Evolutionary conservation across 2,113 vertebrate species (phyloP).

Genomic region (Phainopepla nitens): DNA sequence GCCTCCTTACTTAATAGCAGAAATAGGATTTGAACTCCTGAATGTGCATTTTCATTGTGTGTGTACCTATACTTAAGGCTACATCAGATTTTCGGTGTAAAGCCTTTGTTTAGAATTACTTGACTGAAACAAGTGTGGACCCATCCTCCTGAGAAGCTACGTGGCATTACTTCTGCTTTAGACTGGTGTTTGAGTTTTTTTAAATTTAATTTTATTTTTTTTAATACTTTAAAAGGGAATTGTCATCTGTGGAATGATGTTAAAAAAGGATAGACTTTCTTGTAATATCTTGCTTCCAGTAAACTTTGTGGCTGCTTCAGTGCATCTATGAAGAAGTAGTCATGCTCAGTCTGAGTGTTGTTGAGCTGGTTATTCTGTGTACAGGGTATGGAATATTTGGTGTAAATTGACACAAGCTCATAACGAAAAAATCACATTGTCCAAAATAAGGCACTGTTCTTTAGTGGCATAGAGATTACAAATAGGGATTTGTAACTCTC

Average conservation of each 20-base stretch:
- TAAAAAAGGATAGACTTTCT: neutral
- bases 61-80: neutral
- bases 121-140: neutral
- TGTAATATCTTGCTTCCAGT: neutral
- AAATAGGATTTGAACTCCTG: neutral
- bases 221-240: neutral
- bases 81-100: neutral
- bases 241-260: neutral
- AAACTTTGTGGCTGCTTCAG: neutral
- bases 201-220: too few relatives aligned
- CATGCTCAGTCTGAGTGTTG: accelerated
- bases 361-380: neutral
- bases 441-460: neutral
- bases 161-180: neutral
- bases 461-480: neutral
- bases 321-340: neutral
- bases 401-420: neutral
- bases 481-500: neutral
- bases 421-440: neutral
- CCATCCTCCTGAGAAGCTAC: neutral
- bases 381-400: neutral
- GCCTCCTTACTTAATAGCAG: neutral
- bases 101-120: neutral
- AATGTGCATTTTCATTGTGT: neutral
- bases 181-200: neutral